Conservation (phyloP, 2,888 invertebrate species). For the Synanthedon tipuliformis region DNA sequence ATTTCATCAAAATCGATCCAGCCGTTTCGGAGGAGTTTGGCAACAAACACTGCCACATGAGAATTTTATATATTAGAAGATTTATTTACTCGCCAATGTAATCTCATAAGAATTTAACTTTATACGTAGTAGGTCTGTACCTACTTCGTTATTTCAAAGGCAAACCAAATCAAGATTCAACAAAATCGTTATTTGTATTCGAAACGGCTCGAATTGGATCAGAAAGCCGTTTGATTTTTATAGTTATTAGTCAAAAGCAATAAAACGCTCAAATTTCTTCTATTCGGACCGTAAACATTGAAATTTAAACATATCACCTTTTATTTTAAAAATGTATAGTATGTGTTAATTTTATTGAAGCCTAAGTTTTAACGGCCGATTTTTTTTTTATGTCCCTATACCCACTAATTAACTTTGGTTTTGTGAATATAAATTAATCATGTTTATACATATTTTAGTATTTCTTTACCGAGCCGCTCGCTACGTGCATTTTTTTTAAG, state of each 20-base stretch:
- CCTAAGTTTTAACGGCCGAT: conserved; percentile 2
- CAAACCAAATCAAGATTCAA: too few relatives aligned
- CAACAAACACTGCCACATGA: too few relatives aligned
- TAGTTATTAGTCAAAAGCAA: neutral
- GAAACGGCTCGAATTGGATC: neutral
- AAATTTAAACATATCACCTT: conserved; percentile 5
- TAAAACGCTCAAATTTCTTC: neutral
- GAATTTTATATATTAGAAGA: too few relatives aligned
- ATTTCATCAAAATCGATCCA: too few relatives aligned
- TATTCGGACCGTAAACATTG: neutral
- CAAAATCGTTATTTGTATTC: neutral
- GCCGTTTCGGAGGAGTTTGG: too few relatives aligned
- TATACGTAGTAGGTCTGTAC: too few relatives aligned
- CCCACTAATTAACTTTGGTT: neutral
- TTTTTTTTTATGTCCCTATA: neutral
- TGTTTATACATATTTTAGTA: too few relatives aligned
- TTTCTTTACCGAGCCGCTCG: too few relatives aligned
- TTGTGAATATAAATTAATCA: neutral
- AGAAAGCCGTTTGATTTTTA: neutral
- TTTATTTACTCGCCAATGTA: too few relatives aligned
- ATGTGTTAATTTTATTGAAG: conserved; percentile 3
- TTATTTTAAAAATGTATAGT: conserved; percentile 11
- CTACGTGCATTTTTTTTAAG: too few relatives aligned
- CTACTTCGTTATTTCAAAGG: too few relatives aligned
- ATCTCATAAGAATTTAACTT: too few relatives aligned